A percentile compares a stretch with the other conserved stretches of the same genome.
Conservation (phyloP, 2,113 vertebrate species). For the Mellivora capensis region DNA sequence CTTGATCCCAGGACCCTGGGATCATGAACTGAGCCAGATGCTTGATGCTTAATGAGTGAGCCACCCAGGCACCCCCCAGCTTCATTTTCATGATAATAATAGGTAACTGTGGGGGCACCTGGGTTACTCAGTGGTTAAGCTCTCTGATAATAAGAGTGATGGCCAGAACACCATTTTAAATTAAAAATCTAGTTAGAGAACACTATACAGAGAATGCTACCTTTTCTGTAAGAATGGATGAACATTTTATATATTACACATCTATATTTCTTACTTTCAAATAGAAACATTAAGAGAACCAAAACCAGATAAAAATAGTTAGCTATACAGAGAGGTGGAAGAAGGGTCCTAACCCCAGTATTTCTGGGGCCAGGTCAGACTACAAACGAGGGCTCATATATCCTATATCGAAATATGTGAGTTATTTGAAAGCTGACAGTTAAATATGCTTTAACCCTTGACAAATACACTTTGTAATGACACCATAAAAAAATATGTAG, state of each 20-base stretch:
- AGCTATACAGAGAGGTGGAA: not conserved
- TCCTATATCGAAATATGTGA: not conserved
- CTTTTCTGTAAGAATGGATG: not conserved
- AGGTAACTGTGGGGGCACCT: too few relatives aligned
- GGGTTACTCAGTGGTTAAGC: not conserved
- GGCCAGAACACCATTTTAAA: not conserved
- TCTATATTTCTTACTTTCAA: not conserved
- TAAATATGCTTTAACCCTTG: not conserved
- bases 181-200: not conserved
- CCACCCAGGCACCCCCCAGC: not conserved
- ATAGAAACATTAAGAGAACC: not conserved
- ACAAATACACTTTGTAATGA: not conserved
- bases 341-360: not conserved
- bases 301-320: not conserved
- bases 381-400: not conserved
- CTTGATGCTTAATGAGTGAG: too few relatives aligned
- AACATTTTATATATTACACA: not conserved
- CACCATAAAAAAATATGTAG: not conserved
- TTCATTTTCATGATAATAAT: not conserved
- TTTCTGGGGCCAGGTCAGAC: not conserved
- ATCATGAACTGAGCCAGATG: too few relatives aligned
- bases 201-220: not conserved
- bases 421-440: not conserved
- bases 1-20: too few relatives aligned
- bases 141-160: not conserved